Base-by-base conservation (phyloP, 2,113 vertebrate species). In the Thamnaconus septentrionalis region DNA sequence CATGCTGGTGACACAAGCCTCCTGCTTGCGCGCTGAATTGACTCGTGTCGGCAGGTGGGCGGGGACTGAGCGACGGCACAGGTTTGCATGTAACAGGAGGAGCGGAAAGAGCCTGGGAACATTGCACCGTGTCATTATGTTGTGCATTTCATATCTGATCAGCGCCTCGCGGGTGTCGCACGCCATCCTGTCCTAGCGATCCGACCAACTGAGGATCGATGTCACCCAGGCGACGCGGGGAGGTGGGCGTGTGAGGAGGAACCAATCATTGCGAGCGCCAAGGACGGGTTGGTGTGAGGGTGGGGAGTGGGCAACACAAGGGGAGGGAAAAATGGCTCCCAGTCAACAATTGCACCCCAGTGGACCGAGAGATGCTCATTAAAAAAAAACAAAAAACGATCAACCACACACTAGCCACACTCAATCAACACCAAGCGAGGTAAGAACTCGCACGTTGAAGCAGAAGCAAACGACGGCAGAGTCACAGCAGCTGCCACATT, bases 191-290 rank as follows among this genome's bases (percentile, higher is more conserved):
- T 66, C 64, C 48, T 12, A 66, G 76, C 81, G 81, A 88, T 83
- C 78, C 72, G 66, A 80, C 78, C 74, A 65, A 80, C 75, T 76
- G 86, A 82, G 79, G 86, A 90, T 88, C 84, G 71, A 82, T 91
- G 87, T 89, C 89, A 83, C 87, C 79, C 71, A 80, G 84, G 83
- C 57, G 63, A 85, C 82, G 64, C 48, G 18, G 18, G 18, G 18
- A 84, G 66, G 68, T 66, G 68, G 84, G 81, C 58, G 75, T 73
- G 76, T 71, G 56, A 61, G 48, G 64, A 57, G 63, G 64, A 75
- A 68, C 86, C 76, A 82, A 31, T 31, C 67, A 71, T 64, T 44
- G 55, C 53, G 31, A 61, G 51, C 31, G 56, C 47, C 54, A 54
- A 75, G 72, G 61, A 74, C 71, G 64, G 57, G 63, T 53, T 53